Evolutionary conservation across 37 sponge, comb jelly and placozoan genomes (phyloP).

Genomic region (Bolinopsis microptera): DNA sequence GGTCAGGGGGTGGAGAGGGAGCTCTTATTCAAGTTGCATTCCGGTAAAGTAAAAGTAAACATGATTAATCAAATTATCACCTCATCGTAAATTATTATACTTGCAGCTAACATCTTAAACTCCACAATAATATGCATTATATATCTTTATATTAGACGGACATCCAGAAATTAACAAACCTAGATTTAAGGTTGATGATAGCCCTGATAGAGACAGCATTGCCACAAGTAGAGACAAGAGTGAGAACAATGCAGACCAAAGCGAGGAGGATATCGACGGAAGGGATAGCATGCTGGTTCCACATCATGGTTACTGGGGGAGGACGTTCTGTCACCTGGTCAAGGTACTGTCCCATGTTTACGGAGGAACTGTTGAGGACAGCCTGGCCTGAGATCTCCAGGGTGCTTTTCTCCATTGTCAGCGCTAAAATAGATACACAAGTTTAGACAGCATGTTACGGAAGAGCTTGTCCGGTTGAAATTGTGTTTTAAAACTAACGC

Average conservation of each 20-base stretch:
- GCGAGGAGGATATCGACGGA: conserved; percentile 16
- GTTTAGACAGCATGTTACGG: too few species aligned
- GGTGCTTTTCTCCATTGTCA: not conserved
- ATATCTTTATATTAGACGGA: too few species aligned
- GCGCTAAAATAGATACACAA: too few species aligned
- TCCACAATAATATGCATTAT: too few species aligned
- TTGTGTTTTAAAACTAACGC: too few species aligned
- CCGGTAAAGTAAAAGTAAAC: too few species aligned
- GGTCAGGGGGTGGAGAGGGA: too few species aligned
- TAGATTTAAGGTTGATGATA: not conserved
- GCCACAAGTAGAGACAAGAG: conserved; percentile 33
- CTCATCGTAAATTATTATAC: too few species aligned
- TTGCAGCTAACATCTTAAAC: too few species aligned
- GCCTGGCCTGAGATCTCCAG: not conserved
- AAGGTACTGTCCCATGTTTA: not conserved
- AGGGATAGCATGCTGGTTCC: not conserved
- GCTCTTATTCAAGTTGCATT: too few species aligned
- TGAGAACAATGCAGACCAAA: conserved; percentile 5
- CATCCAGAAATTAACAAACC: not conserved
- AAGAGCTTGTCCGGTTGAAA: too few species aligned
- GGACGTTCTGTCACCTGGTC: conserved; percentile 9
- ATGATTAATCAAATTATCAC: too few species aligned
- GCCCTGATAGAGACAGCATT: conserved; percentile 25
- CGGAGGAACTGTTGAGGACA: not conserved
- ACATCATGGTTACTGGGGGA: not conserved